Evolutionary conservation across 2,888 invertebrate species (phyloP), one percentile per base, ranked within the genome.

Genomic region (Epistrophe grossulariae): DNA sequence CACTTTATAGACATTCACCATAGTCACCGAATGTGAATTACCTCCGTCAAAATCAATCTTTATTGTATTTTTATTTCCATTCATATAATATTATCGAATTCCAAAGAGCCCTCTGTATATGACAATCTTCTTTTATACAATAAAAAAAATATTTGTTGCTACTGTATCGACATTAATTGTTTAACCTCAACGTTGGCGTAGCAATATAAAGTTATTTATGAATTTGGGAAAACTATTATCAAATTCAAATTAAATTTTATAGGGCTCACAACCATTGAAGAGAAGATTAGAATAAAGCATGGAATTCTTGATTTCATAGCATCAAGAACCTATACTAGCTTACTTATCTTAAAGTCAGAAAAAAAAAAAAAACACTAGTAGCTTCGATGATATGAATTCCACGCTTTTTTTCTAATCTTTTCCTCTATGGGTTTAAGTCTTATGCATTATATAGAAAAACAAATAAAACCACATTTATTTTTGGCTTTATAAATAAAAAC

Each of bases 101-200:
- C 4, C 4, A 50, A 50, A 19, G 10, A 19, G 4, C 0, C 40
- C 13, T 10, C 5, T 40, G 5, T 24, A 24, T 24, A 24, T 40
- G 50, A 50, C 50, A 50, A 11, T 50, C 19, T 50, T 50, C 19
- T 19, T 50, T 35, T 8, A 35, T 35, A 31, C 19, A 19, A 19
- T 10, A 11, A 19, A 19, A 50, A 19, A 11, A 11, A 5, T 4
- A 45, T n/a, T 7, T 45, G 4, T 50, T 50, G 50, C 50, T 50
- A 50, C 50, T 50, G 50, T 19, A 11, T 19, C 13, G 45, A 7
- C 43, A 45, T n/a, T 3, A 24, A 24, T 13, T 45, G n/a, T 15
- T 45, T 45, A 45, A 45, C 45, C 45, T 45, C 15, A n/a, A 45
- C 45, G 45, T 45, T 45, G 45, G 45, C n/a, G 45, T n/a, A 45